Base-by-base conservation (phyloP, 1,140 invertebrate genomes). In the Varroa destructor region DNA sequence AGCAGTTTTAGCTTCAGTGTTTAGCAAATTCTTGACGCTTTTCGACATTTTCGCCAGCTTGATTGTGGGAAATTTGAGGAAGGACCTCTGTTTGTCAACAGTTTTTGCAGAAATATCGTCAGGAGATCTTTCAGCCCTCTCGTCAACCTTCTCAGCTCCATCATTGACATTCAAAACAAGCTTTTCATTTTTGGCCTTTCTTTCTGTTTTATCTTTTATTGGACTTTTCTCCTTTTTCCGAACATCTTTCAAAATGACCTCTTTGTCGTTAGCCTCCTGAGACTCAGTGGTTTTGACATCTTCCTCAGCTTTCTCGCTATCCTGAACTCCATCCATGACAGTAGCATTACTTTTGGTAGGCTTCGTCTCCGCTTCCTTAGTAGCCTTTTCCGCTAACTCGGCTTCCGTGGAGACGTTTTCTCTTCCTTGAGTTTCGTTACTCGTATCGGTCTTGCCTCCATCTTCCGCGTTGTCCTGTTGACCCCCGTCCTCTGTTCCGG, bases 381-480 rank as follows among this genome's bases (percentile, higher is more conserved):
- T 40, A 14, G 36, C 61, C 46, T 67, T n/a, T 8, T 67, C 71
- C 42, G 43, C 42, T 42, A 42, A 14, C 55, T 72, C 58, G 6
- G 8, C 56, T n/a, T 72, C 54, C 55, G n/a, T 46, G 14, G 71
- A 37, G 10, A 3, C 55, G 1, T 37, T 43, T 61, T n/a, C 40
- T 12, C 70, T 72, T 40, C 70, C 71, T 1, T 36, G 51, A 25
- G 25, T 43, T 43, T 46, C 71, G 14, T 40, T 37, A 14, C 42
- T 58, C 1, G 55, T 56, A 40, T 36, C 51, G 25, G n/a, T 6
- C n/a, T 71, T 37, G 56, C 58, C 71, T 8, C 40, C 54, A 37
- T 37, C 37, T 61, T 72, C 40, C 14, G 71, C 61, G 5, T 55
- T 55, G n/a, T 72, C 58, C n/a, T 72, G 25, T n/a, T 42, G 6